phyloP scores from a whole-genome alignment of 2,797 vertebrate genomes.

The Tolypeutes matacus region DNA sequence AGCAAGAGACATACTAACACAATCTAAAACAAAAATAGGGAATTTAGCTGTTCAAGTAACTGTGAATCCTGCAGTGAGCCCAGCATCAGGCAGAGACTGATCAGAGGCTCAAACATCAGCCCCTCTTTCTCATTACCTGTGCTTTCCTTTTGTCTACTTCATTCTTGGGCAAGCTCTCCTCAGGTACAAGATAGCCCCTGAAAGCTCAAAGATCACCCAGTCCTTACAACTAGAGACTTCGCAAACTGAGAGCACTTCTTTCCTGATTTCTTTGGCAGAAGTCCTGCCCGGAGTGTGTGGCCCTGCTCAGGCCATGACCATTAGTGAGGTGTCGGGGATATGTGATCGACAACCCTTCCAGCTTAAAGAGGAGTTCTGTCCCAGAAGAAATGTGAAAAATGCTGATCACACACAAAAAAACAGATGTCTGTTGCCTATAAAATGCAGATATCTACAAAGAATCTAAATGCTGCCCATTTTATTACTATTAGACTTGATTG shows the following conservation, averaged over 20 bases:
- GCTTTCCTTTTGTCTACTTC: background rate
- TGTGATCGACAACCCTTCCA: background rate
- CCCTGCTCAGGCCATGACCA: background rate
- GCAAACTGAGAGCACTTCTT: background rate
- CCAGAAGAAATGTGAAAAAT: background rate
- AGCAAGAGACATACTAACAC: background rate
- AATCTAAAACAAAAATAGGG: background rate
- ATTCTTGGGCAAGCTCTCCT: background rate
- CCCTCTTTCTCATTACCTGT: background rate
- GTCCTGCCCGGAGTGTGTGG: background rate
- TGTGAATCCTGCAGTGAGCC: background rate
- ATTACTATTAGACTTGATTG: too few species aligned
- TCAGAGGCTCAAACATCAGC: background rate
- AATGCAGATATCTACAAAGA: background rate
- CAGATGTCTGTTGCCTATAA: background rate
- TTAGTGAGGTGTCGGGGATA: background rate
- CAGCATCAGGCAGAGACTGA: rapidly evolving
- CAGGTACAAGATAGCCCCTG: background rate
- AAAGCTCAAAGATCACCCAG: background rate
- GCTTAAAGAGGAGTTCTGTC: background rate
- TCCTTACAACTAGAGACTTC: background rate
- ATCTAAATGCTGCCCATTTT: background rate
- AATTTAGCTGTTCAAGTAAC: background rate
- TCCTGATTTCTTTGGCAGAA: background rate
- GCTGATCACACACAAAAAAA: background rate